Evolutionary conservation across 2,113 vertebrate species (phyloP), one percentile per base, ranked within the genome.

Genomic region (Pteruthius melanotis): DNA sequence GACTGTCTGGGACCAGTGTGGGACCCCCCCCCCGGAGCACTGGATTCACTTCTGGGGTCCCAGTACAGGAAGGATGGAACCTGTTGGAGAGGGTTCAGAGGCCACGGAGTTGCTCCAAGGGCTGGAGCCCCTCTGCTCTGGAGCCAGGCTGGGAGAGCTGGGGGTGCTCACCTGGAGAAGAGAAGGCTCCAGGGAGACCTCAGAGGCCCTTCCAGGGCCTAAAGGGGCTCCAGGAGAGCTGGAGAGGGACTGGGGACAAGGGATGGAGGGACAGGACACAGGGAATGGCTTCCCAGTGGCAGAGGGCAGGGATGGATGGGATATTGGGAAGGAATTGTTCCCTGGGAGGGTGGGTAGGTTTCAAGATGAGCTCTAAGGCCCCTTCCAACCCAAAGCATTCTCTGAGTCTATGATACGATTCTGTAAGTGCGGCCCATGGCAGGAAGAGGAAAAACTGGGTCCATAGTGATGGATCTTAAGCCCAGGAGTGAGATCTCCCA

Each of bases 81-180:
- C 47, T 54, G 17, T 0, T 40, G n/a, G 40, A 76, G 15, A 1
- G 0, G 1, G 26, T 3, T 6, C 47, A 54, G 35, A 77, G 30
- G 10, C 30, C 17, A 19, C 0, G 0, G 39, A 35, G 30, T 0
- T 40, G 24, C 14, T 83, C 16, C 9, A 0, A 44, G 39, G n/a
- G n/a, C 30, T 60, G 45, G 53, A 74, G 28, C 28, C n/a, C 39
- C 33, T 75, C 53, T 52, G 45, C 69, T n/a, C 23, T 53, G 53
- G 24, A 76, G 40, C 30, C 54, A 75, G 39, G 9, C 47, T 83
- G 87, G 40, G 45, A 49, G 30, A 60, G 47, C 54, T 47, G 45
- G 47, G 40, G 28, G 40, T 4, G 20, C 0, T 30, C 53, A 60
- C 2, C n/a, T 68, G 78, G 54, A 35, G 20, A 74, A 0, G 7